phyloP scores from a whole-genome alignment of 2,888 invertebrate species.

The Maniola hyperantus region DNA sequence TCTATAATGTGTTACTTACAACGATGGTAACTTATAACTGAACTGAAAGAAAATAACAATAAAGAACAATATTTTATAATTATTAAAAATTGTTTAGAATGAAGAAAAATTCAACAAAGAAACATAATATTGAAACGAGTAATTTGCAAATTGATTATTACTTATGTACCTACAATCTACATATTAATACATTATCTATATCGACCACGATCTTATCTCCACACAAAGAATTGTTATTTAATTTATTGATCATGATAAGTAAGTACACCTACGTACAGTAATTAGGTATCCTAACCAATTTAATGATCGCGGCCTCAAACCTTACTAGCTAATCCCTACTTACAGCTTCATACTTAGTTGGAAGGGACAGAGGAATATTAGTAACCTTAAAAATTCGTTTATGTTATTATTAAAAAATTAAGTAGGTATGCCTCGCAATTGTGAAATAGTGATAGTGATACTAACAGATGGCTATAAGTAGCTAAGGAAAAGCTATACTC shows the following conservation, averaged over 20 bases:
- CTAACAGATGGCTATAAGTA: conserved; percentile 44
- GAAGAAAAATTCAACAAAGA: no score
- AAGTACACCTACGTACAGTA: no score
- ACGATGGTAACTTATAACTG: neutral
- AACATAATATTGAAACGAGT: neutral
- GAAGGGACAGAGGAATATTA: conserved; percentile 3
- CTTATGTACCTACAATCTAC: no score
- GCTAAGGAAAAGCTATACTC: conserved; percentile 56
- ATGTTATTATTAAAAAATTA: neutral
- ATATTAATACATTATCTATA: no score
- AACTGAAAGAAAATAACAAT: neutral
- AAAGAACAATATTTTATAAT: no score
- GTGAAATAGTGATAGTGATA: conserved; percentile 38
- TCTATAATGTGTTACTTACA: no score
- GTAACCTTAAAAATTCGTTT: neutral
- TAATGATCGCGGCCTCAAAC: no score
- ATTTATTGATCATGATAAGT: no score
- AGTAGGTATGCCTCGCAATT: neutral
- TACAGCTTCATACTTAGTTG: conserved; percentile 5
- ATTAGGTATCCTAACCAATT: no score
- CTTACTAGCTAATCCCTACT: neutral
- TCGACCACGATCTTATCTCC: no score
- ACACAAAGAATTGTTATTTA: no score
- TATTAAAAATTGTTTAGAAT: no score
- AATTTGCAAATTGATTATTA: neutral